Evolutionary conservation across 2,113 vertebrate genomes (phyloP).

Genomic region (Fulica atra): DNA sequence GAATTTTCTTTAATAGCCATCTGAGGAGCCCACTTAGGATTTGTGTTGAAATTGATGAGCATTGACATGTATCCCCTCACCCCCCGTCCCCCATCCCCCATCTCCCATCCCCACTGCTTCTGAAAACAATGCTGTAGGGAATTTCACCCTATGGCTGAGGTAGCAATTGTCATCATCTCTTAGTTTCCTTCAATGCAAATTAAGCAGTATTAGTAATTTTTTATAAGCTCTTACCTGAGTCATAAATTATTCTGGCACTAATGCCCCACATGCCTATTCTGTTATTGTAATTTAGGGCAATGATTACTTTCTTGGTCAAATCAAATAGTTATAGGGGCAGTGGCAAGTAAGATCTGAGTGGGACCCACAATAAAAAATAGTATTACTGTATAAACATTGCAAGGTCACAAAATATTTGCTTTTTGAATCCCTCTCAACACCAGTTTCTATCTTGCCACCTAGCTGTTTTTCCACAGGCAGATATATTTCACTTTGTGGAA

Average conservation of each 20-base stretch:
- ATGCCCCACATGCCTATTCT: neutral
- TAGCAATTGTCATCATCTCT: neutral
- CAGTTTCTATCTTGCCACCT: neutral
- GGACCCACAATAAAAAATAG: neutral
- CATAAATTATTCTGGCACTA: slow-evolving; percentile 16
- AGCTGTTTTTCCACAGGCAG: neutral
- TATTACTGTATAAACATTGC: neutral
- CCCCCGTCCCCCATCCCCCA: too few species aligned
- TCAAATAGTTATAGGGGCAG: neutral
- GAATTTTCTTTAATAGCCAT: neutral
- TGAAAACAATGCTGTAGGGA: neutral
- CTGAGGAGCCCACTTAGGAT: neutral
- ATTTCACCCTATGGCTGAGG: neutral
- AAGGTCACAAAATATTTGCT: neutral
- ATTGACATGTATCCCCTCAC: neutral
- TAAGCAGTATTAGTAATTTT: neutral
- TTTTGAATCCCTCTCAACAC: neutral
- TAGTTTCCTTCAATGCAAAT: slow-evolving; percentile 7
- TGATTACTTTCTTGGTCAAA: neutral
- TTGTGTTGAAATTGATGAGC: neutral
- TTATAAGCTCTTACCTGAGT: neutral
- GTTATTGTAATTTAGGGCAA: neutral
- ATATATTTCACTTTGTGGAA: neutral
- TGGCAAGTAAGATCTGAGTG: neutral
- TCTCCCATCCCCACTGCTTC: neutral